Base-by-base conservation (phyloP, 1,140 invertebrate species). In the Mylabris phalerata region DNA sequence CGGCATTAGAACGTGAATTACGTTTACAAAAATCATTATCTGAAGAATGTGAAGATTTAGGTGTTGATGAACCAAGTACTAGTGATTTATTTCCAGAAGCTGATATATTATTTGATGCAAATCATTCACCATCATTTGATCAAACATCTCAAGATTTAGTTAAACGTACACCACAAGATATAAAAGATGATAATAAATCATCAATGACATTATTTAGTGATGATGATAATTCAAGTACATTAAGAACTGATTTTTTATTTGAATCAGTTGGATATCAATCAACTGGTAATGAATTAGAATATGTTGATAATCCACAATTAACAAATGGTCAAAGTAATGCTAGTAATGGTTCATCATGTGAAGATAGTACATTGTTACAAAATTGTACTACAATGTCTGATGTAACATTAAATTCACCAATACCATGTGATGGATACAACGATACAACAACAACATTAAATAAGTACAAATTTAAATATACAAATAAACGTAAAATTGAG, bases 1-100 rank as follows among this genome's bases (percentile, higher is more conserved):
- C 78, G 0, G 77, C 78, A 2, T 66, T 82, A 3, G 81, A 84
- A 61, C 72, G 79, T n/a, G 81, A 83, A 65, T 61, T 83, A 25
- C 74, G 75, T 44, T 67, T 80, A 2, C 81, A 88, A 73, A 88
- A 88, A 70, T 86, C 84, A 38, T 69, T 88, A 4, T 87, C 85
- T 0, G 87, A 88, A 66, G 87, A 89, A 67, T 88, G 85, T 69
- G 85, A 87, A 65, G 86, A 88, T 68, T 72, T 88, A 2, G 86
- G 87, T 9, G 86, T 89, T 7, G 86, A 88, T 60, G 86, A 87
- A 41, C 86, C 86, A 0, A 88, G 85, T 44, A 85, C 86, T 0
- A 87, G 85, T 56, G 87, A 89, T 65, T 72, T 88, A 26, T 88
- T 88, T 71, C 87, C 87, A 1, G 86, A 88, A 61, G 86, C 86